Percentiles rank a stretch among this genome's conserved stretches.
These are phyloP conservation scores for Ornithorhynchus anatinus DNA, from an alignment of 2,113 vertebrate genomes.

Conservation along the genomic window DNA sequence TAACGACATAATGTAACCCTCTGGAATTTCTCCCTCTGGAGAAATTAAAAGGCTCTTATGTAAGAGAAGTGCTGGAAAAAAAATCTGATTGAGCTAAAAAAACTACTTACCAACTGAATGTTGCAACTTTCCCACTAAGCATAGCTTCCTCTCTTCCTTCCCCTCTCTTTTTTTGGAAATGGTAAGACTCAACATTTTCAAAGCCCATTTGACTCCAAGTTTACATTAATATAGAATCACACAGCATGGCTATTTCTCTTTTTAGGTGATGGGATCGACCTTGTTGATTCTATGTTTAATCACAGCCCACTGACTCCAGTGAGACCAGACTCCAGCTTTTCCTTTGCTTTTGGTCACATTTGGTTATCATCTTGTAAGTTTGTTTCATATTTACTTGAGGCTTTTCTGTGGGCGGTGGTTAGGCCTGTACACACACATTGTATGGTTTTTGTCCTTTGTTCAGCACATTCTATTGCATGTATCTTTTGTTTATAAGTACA, in stretches of 20 bases:
- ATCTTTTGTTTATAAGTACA: too few relatives aligned
- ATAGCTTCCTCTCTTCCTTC: conserved; percentile 43
- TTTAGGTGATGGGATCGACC: too few relatives aligned
- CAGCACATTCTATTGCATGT: too few relatives aligned
- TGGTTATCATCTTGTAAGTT: too few relatives aligned
- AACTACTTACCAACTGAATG: conserved; percentile 34
- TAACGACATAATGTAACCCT: conserved; percentile 41
- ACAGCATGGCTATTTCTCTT: background rate
- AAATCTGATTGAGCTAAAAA: conserved; percentile 37
- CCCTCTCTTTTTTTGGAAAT: conserved; percentile 41
- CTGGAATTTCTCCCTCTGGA: conserved; percentile 58
- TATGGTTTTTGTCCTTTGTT: too few relatives aligned
- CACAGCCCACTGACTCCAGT: too few relatives aligned
- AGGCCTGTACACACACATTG: too few relatives aligned
- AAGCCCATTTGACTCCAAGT: conserved; percentile 10
- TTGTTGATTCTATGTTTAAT: too few relatives aligned
- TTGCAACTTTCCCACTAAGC: conserved; percentile 39
- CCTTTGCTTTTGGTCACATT: too few relatives aligned
- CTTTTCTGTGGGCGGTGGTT: too few relatives aligned
- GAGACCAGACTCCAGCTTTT: too few relatives aligned
- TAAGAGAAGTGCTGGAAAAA: conserved; percentile 54
- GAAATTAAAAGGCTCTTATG: conserved; percentile 57
- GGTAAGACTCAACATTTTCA: conserved; percentile 38
- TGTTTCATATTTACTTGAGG: too few relatives aligned
- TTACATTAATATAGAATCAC: background rate